A percentile compares a stretch with the other conserved stretches of the same genome.
Evolutionary conservation across 2,888 invertebrate species (phyloP).

Genomic region (Dicycla oo): DNA sequence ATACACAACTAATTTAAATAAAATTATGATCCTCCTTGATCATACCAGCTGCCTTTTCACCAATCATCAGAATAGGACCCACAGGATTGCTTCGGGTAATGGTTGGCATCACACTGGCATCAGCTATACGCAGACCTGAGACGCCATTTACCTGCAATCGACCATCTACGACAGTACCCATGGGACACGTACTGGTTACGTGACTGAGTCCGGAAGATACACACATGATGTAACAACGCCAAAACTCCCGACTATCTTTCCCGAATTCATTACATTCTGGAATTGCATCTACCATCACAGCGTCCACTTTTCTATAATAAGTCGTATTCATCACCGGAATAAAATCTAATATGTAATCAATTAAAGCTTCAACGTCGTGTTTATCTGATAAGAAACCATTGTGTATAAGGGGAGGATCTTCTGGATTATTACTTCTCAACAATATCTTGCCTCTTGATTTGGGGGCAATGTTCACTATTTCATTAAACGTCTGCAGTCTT

Average conservation of each 20-base stretch:
- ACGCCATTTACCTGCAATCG: conserved; percentile 65
- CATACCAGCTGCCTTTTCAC: conserved; percentile 70
- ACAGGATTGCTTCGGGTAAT: conserved; percentile 61
- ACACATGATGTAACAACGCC: conserved; percentile 68
- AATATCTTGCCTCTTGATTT: conserved; percentile 79
- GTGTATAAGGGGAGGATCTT: conserved; percentile 63
- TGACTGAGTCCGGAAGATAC: conserved; percentile 66
- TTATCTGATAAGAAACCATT: conserved; percentile 63
- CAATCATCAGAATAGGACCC: conserved; percentile 68
- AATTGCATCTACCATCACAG: conserved; percentile 56
- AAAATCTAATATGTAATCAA: conserved; percentile 63
- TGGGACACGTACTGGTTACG: conserved; percentile 67
- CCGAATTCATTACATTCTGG: conserved; percentile 60
- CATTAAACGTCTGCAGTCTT: conserved; percentile 58
- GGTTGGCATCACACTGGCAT: conserved; percentile 68
- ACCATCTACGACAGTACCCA: conserved; percentile 70
- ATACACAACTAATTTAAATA: conserved; percentile 27
- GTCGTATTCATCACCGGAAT: conserved; percentile 64
- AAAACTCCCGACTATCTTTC: conserved; percentile 63
- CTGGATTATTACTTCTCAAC: conserved; percentile 63
- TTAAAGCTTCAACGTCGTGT: conserved; percentile 62
- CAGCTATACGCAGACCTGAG: conserved; percentile 60
- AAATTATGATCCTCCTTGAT: conserved; percentile 63
- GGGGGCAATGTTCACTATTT: conserved; percentile 64
- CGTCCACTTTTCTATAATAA: conserved; percentile 62